Base-by-base conservation (phyloP, 2,888 invertebrate genomes). In the Tiliacea citrago region DNA sequence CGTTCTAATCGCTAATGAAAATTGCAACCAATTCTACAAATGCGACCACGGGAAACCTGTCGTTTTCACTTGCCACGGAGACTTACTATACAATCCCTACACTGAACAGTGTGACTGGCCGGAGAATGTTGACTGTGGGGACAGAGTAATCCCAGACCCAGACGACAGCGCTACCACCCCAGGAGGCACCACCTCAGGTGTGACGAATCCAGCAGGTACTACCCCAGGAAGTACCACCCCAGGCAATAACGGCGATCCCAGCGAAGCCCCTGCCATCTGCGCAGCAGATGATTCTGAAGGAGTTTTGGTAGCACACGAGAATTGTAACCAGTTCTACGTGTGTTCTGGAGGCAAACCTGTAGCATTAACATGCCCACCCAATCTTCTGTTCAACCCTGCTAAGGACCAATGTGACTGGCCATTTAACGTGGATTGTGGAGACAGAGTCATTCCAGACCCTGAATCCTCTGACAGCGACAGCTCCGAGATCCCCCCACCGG, bases 21-120 rank as follows among this genome's bases (percentile, higher is more conserved):
- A 90, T 62, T 92, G 93, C 72, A 90, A 91, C 55, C 82, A 91
- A 62, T 93, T 91, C 77, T 92, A 92, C 74, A 85, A 84, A 18
- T 92, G 92, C n/a, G 79, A 10, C 12, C 53, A 80, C 10, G 91
- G 92, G 0, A 68, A 60, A 16, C 90, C 92, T 0, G 85, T 91
- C 2, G 78, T 77, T 0, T 21, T 86, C 0, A 51, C 9, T 3
- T 93, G 93, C 76, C 75, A 16, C 51, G 49, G 8, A 67, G 51
- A 45, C 83, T 91, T 0, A 6, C 29, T 90, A 0, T 93, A 85
- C 74, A 90, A 92, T 18, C 63, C 88, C 88, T 6, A 58, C 76
- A 89, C 57, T 0, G 88, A 91, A 8, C 67, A 73, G 5, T 93
- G 92, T 47, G 93, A 93, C 68, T 92, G 91, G 92, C 87, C 90